Evolutionary conservation across 2,113 vertebrate genomes (phyloP).

Genomic region (Erinaceus europaeus): DNA sequence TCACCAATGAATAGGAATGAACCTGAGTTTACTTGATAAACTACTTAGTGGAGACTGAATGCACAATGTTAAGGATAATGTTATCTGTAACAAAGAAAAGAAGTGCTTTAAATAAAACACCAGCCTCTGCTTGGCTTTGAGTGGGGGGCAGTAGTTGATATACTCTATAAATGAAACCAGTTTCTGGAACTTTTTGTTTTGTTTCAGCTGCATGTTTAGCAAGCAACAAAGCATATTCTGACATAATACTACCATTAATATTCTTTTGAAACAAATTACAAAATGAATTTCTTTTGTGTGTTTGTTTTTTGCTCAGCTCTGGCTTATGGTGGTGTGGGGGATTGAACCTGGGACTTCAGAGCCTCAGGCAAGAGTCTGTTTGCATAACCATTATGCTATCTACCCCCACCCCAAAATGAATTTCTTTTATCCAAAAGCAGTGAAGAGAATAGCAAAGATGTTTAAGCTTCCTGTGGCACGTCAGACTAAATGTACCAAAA

Average conservation of each 20-base stretch:
- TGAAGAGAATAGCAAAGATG: background rate
- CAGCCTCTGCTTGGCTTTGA: background rate
- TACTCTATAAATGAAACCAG: background rate
- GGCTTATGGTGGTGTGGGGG: too few relatives aligned
- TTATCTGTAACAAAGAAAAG: background rate
- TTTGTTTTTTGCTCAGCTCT: too few relatives aligned
- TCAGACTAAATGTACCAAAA: background rate
- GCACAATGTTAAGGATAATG: background rate
- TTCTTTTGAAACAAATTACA: slow-evolving; percentile 12
- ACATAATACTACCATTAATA: background rate
- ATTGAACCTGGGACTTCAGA: too few relatives aligned
- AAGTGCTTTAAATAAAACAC: background rate
- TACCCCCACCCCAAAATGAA: too few relatives aligned
- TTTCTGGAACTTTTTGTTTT: too few relatives aligned
- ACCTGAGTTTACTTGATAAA: background rate
- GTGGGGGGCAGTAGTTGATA: background rate
- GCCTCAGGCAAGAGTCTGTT: too few relatives aligned
- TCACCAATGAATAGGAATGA: slow-evolving; percentile 28
- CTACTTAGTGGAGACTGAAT: background rate
- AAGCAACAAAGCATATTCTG: too few relatives aligned
- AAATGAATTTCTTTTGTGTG: background rate
- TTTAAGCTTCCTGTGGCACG: background rate
- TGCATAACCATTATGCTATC: too few relatives aligned
- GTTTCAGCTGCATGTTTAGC: too few relatives aligned
- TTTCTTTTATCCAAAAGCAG: background rate